These are phyloP conservation scores for Galendromus occidentalis DNA, from an alignment of 1,140 invertebrate species.

Conservation along the genomic window DNA sequence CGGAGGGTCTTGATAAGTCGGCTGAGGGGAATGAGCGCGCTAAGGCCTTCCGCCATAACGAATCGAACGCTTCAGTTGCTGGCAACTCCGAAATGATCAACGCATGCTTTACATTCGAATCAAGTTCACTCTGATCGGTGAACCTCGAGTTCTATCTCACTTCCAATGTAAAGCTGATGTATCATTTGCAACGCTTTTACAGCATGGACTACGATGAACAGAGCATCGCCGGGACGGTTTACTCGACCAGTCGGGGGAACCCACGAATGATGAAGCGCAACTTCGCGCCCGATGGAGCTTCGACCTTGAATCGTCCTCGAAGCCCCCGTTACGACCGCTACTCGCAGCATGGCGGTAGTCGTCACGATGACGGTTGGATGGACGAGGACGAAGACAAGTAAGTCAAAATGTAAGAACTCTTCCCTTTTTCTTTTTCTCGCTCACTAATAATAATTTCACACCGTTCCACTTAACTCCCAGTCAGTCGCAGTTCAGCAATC, in stretches of 20 bases:
- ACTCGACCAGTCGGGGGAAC: background rate
- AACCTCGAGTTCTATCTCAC: too few species aligned
- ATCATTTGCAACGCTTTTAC: background rate
- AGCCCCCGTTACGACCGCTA: background rate
- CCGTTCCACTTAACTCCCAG: background rate
- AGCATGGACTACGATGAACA: conserved; percentile 11
- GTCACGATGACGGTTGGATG: background rate
- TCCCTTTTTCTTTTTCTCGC: background rate
- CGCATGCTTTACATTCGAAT: too few species aligned
- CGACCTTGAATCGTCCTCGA: background rate
- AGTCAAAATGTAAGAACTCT: conserved; percentile 11
- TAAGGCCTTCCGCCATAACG: too few species aligned
- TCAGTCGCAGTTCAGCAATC: too few species aligned
- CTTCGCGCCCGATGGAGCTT: conserved; percentile 1
- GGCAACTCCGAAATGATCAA: too few species aligned
- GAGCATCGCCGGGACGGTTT: background rate
- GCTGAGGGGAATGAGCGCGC: too few species aligned
- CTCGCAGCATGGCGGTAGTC: background rate
- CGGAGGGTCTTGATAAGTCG: too few species aligned
- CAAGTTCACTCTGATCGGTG: too few species aligned
- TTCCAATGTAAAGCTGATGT: too few species aligned
- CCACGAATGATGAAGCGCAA: background rate
- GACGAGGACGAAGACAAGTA: conserved; percentile 10
- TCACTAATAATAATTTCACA: background rate
- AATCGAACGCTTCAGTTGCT: too few species aligned